These are phyloP conservation scores for Rhopalosiphum nymphaeae DNA, from an alignment of 2,888 invertebrate species.

Conservation along the genomic window DNA sequence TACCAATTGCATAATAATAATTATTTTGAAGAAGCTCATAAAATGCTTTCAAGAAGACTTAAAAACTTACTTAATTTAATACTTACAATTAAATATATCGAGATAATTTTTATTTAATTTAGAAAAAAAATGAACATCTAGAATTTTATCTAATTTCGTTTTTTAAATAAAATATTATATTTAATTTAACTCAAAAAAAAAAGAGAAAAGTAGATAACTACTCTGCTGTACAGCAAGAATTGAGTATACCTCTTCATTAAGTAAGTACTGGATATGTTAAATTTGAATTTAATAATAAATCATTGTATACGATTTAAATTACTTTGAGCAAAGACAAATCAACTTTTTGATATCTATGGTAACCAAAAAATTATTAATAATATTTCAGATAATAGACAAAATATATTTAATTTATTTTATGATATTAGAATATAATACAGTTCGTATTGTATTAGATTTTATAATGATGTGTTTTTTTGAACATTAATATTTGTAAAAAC, in stretches of 20 bases:
- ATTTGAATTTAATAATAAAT: too few species aligned
- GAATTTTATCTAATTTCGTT: neutral
- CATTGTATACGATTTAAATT: too few species aligned
- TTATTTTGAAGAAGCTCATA: neutral
- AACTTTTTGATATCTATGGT: too few species aligned
- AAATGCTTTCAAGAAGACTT: too few species aligned
- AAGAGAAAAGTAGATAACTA: too few species aligned
- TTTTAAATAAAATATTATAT: neutral
- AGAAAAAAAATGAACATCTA: neutral
- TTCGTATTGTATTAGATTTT: neutral
- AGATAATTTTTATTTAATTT: neutral
- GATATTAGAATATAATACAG: too few species aligned
- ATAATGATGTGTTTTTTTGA: neutral
- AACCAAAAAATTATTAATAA: too few species aligned
- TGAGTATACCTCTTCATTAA: neutral
- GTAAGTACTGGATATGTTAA: neutral
- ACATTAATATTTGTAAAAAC: neutral
- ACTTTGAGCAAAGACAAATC: too few species aligned
- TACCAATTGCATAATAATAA: neutral
- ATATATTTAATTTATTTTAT: too few species aligned
- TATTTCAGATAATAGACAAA: too few species aligned
- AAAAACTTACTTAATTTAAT: too few species aligned
- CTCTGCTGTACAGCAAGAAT: neutral
- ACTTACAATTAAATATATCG: neutral
- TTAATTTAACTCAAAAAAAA: neutral